Percentiles rank a stretch among this genome's conserved stretches.
phyloP scores from a whole-genome alignment of 2,797 vertebrate genomes.

The Myotis planiceps region DNA sequence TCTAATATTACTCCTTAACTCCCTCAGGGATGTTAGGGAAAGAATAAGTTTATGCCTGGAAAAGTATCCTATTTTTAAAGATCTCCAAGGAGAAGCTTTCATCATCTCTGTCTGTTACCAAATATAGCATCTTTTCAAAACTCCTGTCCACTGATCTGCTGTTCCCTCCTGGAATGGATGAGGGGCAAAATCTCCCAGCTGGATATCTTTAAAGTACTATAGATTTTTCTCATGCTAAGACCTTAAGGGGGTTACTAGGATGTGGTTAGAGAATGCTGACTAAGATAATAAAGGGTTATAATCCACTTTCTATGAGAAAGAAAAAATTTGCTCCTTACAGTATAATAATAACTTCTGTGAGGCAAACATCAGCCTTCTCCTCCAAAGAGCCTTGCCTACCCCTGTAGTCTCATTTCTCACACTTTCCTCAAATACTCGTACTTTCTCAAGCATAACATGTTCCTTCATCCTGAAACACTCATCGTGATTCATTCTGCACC shows the following conservation, averaged over 20 bases:
- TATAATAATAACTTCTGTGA: neutral
- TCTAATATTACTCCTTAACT: slow-evolving; percentile 44
- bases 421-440: neutral
- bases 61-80: slow-evolving; percentile 69
- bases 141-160: neutral
- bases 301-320: neutral
- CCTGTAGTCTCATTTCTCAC: slow-evolving; percentile 13
- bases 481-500: neutral
- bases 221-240: neutral
- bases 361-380: neutral
- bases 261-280: neutral
- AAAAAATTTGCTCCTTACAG: neutral
- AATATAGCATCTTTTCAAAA: slow-evolving; percentile 45
- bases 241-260: neutral
- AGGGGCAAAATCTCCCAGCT: slow-evolving; percentile 28
- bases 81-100: slow-evolving; percentile 74
- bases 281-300: neutral
- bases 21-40: slow-evolving; percentile 62
- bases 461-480: neutral
- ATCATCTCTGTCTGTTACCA: slow-evolving; percentile 55
- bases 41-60: slow-evolving; percentile 52
- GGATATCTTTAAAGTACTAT: slow-evolving; percentile 27
- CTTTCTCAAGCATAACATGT: neutral
- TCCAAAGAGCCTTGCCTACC: neutral
- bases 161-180: slow-evolving; percentile 5